Conservation (phyloP, 2,888 invertebrate genomes). For the Patella pellucida region DNA sequence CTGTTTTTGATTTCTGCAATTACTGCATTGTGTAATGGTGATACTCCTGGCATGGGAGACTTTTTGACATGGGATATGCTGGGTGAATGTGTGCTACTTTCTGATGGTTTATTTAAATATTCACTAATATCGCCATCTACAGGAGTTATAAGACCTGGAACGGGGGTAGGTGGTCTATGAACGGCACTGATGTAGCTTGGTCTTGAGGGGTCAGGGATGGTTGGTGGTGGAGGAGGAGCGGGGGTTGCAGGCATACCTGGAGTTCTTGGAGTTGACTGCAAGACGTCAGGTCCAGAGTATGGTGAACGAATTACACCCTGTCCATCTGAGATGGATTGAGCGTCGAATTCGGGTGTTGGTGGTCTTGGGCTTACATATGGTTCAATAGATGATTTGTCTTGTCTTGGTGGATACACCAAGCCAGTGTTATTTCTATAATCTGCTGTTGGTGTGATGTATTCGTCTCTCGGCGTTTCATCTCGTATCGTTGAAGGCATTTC, state of each 20-base stretch:
- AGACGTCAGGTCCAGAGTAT: neutral
- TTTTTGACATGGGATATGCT: neutral
- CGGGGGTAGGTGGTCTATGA: neutral
- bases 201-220: neutral
- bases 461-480: neutral
- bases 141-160: neutral
- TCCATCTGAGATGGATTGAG: neutral
- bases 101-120: neutral
- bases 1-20: slow-evolving; percentile 1
- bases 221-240: neutral
- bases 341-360: neutral
- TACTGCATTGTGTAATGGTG: neutral
- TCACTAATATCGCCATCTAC: neutral
- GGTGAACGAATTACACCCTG: neutral
- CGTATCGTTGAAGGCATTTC: slow-evolving; percentile 1
- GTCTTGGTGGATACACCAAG: neutral
- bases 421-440: neutral
- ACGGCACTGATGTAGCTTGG: neutral
- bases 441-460: neutral
- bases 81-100: neutral
- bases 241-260: neutral
- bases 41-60: neutral
- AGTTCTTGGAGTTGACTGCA: neutral
- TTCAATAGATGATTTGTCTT: neutral
- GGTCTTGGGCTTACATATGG: neutral